Percentiles rank a stretch among this genome's conserved stretches.
Conservation (phyloP, 2,113 vertebrate species). For the Chauna torquata region DNA sequence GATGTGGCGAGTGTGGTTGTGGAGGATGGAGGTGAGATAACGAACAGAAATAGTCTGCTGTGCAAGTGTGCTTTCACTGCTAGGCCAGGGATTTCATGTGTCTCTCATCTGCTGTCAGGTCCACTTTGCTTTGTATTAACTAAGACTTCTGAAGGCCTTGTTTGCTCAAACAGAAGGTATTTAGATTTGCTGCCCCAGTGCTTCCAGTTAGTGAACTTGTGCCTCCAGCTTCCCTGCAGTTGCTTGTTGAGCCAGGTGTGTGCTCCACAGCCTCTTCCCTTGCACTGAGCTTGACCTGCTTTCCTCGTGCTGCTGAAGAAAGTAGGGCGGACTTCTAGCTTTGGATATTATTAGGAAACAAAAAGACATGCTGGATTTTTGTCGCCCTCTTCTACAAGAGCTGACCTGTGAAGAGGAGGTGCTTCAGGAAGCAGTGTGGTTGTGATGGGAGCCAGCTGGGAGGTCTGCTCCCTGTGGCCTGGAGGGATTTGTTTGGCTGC, state of each 20-base stretch:
- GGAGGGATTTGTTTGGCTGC: not conserved
- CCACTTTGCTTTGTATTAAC: not conserved
- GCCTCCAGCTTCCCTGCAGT: slow-evolving; percentile 31
- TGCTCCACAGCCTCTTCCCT: slow-evolving; percentile 2
- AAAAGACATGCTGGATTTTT: not conserved
- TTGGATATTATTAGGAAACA: slow-evolving; percentile 44
- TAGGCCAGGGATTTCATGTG: not conserved
- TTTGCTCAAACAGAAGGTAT: slow-evolving; percentile 26
- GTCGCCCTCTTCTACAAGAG: not conserved
- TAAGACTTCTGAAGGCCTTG: not conserved
- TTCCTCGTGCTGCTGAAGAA: not conserved
- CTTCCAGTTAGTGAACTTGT: slow-evolving; percentile 1
- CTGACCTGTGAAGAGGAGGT: not conserved
- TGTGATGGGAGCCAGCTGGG: not conserved
- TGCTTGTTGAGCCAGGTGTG: slow-evolving; percentile 38
- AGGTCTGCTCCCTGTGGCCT: not conserved
- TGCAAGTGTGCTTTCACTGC: not conserved
- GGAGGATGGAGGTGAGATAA: not conserved
- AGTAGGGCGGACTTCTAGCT: slow-evolving; percentile 46
- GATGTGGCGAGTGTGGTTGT: not conserved
- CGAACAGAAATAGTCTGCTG: not conserved
- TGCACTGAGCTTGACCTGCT: slow-evolving; percentile 54
- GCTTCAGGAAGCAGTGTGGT: not conserved
- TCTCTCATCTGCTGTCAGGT: not conserved
- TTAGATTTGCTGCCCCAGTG: not conserved